These are phyloP conservation scores for Hypselothyrea guttata DNA, from an alignment of 2,888 invertebrate genomes.

Conservation along the genomic window DNA sequence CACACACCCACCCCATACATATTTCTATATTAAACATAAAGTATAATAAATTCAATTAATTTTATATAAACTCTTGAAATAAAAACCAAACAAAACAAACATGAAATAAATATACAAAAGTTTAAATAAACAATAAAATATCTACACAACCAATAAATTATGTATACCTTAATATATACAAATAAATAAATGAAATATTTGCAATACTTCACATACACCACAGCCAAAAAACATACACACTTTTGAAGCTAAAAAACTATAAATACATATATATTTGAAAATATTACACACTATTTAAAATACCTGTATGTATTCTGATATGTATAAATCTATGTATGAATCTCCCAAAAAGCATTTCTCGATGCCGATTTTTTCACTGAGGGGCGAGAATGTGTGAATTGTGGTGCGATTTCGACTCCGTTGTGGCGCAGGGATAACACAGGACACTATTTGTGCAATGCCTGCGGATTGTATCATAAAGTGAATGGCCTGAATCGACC, in stretches of 20 bases:
- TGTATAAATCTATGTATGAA: constrained; percentile 30
- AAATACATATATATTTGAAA: constrained; percentile 24
- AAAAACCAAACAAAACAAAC: constrained; percentile 33
- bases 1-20: constrained; percentile 10
- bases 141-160: constrained; percentile 17
- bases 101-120: constrained; percentile 18
- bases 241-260: constrained; percentile 11
- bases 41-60: constrained; percentile 83
- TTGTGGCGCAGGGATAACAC: constrained; percentile 99
- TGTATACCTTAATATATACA: constrained; percentile 21
- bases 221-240: constrained; percentile 29
- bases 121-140: constrained; percentile 34
- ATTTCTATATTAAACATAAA: constrained; percentile 34
- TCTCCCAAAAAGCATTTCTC: constrained; percentile 80
- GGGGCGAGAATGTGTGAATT: constrained; percentile 98
- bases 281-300: constrained; percentile 11
- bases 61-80: constrained; percentile 60
- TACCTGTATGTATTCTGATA: constrained; percentile 8
- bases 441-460: constrained; percentile 99
- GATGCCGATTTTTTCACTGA: constrained; percentile 86
- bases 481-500: constrained; percentile 98
- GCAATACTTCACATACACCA: constrained; percentile 40
- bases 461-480: constrained; percentile 99
- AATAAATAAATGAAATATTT: constrained; percentile 15
- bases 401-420: constrained; percentile 98